Evolutionary conservation across 2,888 invertebrate species (phyloP), one percentile per base, ranked within the genome.

Genomic region (Griposia aprilina): DNA sequence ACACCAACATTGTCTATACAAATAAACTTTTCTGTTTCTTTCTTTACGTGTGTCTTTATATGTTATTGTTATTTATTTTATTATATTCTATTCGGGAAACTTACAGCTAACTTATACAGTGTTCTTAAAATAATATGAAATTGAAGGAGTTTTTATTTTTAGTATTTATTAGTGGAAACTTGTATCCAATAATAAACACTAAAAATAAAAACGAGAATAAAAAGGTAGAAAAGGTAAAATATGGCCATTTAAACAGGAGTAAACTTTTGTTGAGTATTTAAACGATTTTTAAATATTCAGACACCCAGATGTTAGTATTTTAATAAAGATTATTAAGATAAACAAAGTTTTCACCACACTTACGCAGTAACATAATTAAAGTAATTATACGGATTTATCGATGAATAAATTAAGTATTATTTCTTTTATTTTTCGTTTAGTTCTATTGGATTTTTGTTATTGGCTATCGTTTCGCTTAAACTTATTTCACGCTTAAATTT

Each of bases 401-500:
- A 36, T 59, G 2, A 74, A 74, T 20, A 75, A 36, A 48, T 48
- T 26, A 36, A 41, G 17, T 26, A 20, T n/a, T 4, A 0, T 30
- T 17, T 20, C 50, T 82, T 30, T 17, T 20, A 59, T 82, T 30
- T 0, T 57, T 48, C 2, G 17, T 23, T 36, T n/a, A 41, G 10
- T 62, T 62, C 6, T 23, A 15, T 62, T 45, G 48, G 0, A 50
- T 57, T 48, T 23, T 65, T 57, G 52, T 20, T 30, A 20, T 78
- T 45, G 50, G 30, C 50, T 78, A 78, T 63, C 26, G 76, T 45
- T 75, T 45, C 5, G 26, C 6, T 41, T 20, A 60, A n/a, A 55
- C 41, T 26, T 0, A 78, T 81, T 83, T 68, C 2, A 48, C n/a
- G 62, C 15, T 62, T 23, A 36, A 30, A n/a, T 68, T 48, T 26